These are phyloP conservation scores for Hesperophylax magnus DNA, from an alignment of 1,140 invertebrate species.

Conservation along the genomic window DNA sequence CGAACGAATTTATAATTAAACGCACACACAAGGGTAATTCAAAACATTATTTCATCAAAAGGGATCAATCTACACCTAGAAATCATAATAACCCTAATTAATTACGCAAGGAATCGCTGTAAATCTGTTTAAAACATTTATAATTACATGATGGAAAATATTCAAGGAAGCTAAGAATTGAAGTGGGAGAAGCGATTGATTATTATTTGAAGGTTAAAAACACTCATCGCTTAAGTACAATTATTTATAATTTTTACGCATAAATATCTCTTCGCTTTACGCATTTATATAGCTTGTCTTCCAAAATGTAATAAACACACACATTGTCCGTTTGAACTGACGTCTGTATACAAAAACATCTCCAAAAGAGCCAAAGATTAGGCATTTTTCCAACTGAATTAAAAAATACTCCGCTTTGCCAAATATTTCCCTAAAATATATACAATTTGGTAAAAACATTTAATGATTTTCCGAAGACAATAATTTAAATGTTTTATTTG, in stretches of 20 bases:
- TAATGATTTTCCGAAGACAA: background rate
- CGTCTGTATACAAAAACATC: background rate
- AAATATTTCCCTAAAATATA: background rate
- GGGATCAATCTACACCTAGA: conserved; percentile 5
- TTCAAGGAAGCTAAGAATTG: no score
- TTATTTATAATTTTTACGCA: no score
- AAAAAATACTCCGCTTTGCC: background rate
- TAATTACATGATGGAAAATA: no score
- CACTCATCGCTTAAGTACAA: no score
- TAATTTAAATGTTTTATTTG: background rate
- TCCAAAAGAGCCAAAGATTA: background rate
- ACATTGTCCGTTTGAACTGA: conserved; percentile 11
- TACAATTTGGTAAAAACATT: background rate
- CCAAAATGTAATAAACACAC: background rate
- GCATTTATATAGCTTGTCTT: background rate
- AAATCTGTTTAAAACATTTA: no score
- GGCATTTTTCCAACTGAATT: background rate
- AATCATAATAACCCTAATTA: background rate
- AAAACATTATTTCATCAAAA: background rate
- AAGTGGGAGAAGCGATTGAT: no score
- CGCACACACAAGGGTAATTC: background rate
- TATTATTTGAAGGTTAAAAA: no score
- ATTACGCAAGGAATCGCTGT: no score
- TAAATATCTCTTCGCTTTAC: no score
- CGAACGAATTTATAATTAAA: background rate